Conservation (phyloP, 2,888 invertebrate genomes). For the Leuctra nigra region DNA sequence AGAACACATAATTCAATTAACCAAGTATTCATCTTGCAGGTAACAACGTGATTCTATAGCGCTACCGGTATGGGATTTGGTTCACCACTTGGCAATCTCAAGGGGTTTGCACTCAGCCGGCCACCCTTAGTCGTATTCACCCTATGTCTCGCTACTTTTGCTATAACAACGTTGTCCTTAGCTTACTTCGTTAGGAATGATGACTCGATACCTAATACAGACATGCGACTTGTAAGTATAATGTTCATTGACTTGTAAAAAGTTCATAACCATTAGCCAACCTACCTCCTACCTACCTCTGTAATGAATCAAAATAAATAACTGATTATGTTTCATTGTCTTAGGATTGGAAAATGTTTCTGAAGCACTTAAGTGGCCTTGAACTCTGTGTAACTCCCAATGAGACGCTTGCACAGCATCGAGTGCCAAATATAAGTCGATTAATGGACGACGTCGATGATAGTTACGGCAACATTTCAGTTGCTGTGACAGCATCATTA, state of each 20-base stretch:
- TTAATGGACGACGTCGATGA: constrained; percentile 16
- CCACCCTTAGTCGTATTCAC: constrained; percentile 29
- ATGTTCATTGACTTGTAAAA: too few relatives aligned
- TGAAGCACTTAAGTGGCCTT: constrained; percentile 24
- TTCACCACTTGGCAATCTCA: constrained; percentile 25
- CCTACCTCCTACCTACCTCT: background rate
- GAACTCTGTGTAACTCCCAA: constrained; percentile 25
- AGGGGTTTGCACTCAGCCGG: constrained; percentile 25
- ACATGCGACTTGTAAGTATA: constrained; percentile 26
- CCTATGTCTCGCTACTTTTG: constrained; percentile 26
- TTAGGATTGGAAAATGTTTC: constrained; percentile 26
- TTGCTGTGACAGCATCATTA: constrained; percentile 25
- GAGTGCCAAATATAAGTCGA: constrained; percentile 12
- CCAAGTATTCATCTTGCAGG: too few relatives aligned
- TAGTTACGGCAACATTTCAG: constrained; percentile 23
- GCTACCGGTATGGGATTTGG: constrained; percentile 24
- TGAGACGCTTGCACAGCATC: constrained; percentile 4
- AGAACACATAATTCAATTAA: too few relatives aligned
- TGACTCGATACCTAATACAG: constrained; percentile 25
- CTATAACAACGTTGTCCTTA: constrained; percentile 27
- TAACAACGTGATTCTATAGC: too few relatives aligned
- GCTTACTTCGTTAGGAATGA: constrained; percentile 25
- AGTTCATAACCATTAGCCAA: constrained; percentile 1
- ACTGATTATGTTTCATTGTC: background rate
- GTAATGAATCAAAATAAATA: too few relatives aligned